Evolutionary conservation across 2,113 vertebrate genomes (phyloP).

Genomic region (Paradoxurus hermaphroditus): DNA sequence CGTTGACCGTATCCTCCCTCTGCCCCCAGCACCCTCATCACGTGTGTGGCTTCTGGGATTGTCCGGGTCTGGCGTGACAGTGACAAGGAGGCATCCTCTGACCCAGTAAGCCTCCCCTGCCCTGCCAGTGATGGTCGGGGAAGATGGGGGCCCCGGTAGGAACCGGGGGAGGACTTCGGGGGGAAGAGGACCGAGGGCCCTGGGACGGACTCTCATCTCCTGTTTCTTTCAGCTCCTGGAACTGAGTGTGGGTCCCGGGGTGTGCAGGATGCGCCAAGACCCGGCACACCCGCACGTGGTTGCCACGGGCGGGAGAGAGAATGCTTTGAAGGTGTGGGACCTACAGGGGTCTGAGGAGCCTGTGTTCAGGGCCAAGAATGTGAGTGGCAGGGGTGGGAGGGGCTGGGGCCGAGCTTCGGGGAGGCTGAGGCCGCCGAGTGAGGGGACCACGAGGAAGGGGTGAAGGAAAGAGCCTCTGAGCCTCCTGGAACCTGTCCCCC

Average conservation of each 20-base stretch:
- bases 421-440: not conserved
- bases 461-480: not conserved
- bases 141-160: not conserved
- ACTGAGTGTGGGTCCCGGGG: slow-evolving; percentile 77
- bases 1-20: not conserved
- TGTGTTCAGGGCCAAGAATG: slow-evolving; percentile 90
- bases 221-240: slow-evolving; percentile 72
- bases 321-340: slow-evolving; percentile 92
- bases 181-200: not conserved
- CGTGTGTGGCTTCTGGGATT: slow-evolving; percentile 87
- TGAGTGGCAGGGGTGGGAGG: slow-evolving; percentile 69
- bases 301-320: slow-evolving; percentile 92
- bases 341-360: slow-evolving; percentile 84
- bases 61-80: slow-evolving; percentile 85
- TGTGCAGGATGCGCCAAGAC: slow-evolving; percentile 88
- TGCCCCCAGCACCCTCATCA: slow-evolving; percentile 81
- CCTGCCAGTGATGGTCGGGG: not conserved
- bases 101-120: slow-evolving; percentile 72
- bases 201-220: not conserved
- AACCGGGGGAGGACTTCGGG: not conserved
- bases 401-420: not conserved
- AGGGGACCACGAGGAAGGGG: not conserved
- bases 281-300: slow-evolving; percentile 74
- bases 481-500: not conserved
- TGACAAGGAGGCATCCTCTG: slow-evolving; percentile 71